Conservation (phyloP, 2,888 invertebrate genomes). For the Podabrus alpinus region DNA sequence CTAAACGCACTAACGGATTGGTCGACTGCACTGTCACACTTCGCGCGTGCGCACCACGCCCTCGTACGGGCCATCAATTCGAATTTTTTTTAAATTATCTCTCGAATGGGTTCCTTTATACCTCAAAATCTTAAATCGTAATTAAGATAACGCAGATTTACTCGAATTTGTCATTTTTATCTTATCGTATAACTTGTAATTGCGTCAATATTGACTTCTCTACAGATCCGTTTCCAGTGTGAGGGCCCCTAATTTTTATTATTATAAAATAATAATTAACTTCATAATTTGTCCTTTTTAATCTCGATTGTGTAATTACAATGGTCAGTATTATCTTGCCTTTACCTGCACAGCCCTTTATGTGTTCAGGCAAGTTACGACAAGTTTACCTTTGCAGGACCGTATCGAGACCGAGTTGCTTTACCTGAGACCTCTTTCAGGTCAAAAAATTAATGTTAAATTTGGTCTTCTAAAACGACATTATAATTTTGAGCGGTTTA, state of each 20-base stretch:
- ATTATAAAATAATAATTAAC: neutral
- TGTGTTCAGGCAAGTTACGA: neutral
- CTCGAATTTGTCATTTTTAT: neutral
- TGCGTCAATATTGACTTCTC: neutral
- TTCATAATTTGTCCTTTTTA: no score
- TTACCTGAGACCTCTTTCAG: no score
- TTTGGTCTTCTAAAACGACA: no score
- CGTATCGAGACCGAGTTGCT: neutral
- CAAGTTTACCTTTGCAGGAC: neutral
- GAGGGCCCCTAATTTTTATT: neutral
- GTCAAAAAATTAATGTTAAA: no score
- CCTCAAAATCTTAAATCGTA: neutral
- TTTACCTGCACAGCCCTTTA: neutral
- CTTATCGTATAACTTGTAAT: neutral
- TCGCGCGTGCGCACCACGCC: neutral
- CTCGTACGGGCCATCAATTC: neutral
- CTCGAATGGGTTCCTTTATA: neutral
- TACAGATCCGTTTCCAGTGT: neutral
- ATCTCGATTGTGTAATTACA: no score
- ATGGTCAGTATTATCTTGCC: no score
- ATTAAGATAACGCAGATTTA: neutral
- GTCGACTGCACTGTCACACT: constrained; percentile 22
- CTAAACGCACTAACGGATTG: constrained; percentile 11
- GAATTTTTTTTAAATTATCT: neutral
- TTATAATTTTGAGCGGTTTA: no score